A percentile compares a stretch with the other conserved stretches of the same genome.
Evolutionary conservation across 2,888 invertebrate genomes (phyloP).

Genomic region (Eremobia ochroleuca): DNA sequence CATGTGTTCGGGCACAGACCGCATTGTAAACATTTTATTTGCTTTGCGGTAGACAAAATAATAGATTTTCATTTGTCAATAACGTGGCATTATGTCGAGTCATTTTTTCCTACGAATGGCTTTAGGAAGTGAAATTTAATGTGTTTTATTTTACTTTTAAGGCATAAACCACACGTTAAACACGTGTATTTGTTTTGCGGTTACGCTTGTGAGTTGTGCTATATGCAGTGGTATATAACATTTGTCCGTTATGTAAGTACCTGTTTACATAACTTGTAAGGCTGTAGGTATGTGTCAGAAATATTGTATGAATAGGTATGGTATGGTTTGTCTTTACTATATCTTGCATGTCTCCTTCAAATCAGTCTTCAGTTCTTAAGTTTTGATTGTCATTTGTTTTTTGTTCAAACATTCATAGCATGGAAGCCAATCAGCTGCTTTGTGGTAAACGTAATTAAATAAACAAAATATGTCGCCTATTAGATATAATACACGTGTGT

Average conservation of each 20-base stretch:
- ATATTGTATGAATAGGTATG: not conserved
- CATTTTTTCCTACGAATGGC: not conserved
- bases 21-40: not conserved
- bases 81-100: not conserved
- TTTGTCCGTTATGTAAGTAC: constrained; percentile 10
- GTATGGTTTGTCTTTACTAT: not conserved
- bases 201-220: not conserved
- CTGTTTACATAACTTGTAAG: constrained; percentile 4
- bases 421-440: constrained; percentile 18
- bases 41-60: constrained; percentile 11
- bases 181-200: constrained; percentile 38
- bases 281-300: not conserved
- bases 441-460: constrained; percentile 22
- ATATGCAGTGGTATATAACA: not conserved
- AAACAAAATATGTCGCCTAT: constrained; percentile 18
- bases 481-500: not conserved
- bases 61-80: constrained; percentile 4
- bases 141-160: constrained; percentile 17
- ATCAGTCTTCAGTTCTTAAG: no score
- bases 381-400: not conserved
- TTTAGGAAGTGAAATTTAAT: constrained; percentile 20
- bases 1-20: not conserved
- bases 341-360: not conserved
- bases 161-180: not conserved
- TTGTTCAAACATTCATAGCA: not conserved